Base-by-base conservation (phyloP, 2,888 invertebrate species). In the Volucella bombylans region DNA sequence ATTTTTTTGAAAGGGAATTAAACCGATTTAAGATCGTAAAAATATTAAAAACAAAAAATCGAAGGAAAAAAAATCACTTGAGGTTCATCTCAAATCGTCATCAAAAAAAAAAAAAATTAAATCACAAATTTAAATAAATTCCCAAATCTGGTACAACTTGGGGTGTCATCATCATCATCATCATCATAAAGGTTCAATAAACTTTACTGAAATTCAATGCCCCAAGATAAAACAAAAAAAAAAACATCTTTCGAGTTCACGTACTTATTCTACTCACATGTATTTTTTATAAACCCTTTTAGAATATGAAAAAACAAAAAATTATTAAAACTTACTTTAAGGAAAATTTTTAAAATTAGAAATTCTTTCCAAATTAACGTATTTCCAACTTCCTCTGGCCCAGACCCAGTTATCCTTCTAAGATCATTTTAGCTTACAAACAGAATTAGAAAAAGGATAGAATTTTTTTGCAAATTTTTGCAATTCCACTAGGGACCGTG, bases 161-260 rank as follows among this genome's bases (percentile, higher is more conserved):
- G 11, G 45, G 15, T 12, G 2, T 23, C 78, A 73, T 41, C 52
- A 23, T 52, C 78, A 73, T 41, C 31, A 31, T 6, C 78, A 73
- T 18, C 43, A 59, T 14, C 52, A 31, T 47, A 14, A 65, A 52
- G 71, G 83, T 69, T 79, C 74, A 80, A 55, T 64, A 65, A 74
- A 79, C 83, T 71, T 54, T 71, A 49, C 12, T 41, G 54, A 79
- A 76, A 76, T 80, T 45, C 79, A 79, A 67, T 76, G 79, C 83
- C 71, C 73, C 57, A 52, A 61, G 47, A 59, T 52, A 54, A 65
- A 68, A 73, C 47, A 59, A 52, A 65, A 41, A 64, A 14, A 43
- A 64, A 39, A 59, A 18, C 11, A 50, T 10, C n/a, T n/a, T 12
- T 8, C 55, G 14, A 11, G 15, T 14, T 8, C 55, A 55, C 18